Conservation (phyloP, 2,888 invertebrate genomes). For the Tinea trinotella region DNA sequence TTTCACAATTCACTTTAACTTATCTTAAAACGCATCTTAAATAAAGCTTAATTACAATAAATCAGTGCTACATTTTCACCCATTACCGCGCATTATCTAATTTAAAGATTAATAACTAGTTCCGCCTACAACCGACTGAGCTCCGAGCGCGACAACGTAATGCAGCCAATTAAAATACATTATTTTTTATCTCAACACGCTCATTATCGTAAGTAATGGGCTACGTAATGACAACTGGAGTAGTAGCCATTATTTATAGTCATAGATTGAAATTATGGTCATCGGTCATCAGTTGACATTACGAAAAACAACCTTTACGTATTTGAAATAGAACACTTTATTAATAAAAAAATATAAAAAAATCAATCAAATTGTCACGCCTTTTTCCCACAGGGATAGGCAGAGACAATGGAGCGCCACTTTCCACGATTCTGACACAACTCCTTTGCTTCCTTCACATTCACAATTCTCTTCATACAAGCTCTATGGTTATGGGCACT, state of each 20-base stretch:
- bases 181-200: constrained; percentile 40
- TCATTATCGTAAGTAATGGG: constrained; percentile 54
- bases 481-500: too few relatives aligned
- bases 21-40: neutral
- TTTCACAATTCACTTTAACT: constrained; percentile 2
- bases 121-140: constrained; percentile 21
- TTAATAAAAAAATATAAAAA: too few relatives aligned
- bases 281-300: constrained; percentile 29
- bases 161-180: constrained; percentile 54
- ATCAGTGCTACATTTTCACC: constrained; percentile 8
- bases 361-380: too few relatives aligned
- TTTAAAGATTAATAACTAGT: constrained; percentile 19
- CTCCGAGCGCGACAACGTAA: constrained; percentile 20
- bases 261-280: constrained; percentile 43
- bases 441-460: too few relatives aligned
- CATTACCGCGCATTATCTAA: constrained; percentile 5
- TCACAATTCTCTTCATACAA: too few relatives aligned
- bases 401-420: too few relatives aligned
- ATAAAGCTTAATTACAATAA: constrained; percentile 4
- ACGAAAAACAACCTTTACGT: neutral
- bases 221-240: constrained; percentile 41
- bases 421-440: too few relatives aligned
- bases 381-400: too few relatives aligned
- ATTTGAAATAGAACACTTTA: too few relatives aligned
- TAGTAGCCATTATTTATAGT: constrained; percentile 55